Base-by-base conservation (phyloP, 2,113 vertebrate species). In the Mirza zaza region DNA sequence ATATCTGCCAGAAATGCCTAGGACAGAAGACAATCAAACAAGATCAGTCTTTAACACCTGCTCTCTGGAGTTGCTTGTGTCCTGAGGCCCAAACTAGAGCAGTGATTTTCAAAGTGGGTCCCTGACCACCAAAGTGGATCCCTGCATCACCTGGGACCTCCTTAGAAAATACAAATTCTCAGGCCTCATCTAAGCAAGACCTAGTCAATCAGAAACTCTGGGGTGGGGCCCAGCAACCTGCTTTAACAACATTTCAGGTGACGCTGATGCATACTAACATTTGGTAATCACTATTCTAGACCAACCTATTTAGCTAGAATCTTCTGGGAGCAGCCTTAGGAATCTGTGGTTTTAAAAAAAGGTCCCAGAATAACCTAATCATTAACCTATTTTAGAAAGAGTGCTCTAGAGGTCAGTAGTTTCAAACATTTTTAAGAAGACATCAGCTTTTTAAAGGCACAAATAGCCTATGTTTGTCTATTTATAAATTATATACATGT, bases 301-400 rank as follows among this genome's bases (percentile, higher is more conserved):
- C 23, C 2, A 3, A 87, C 82, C 89, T 89, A 92, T 85, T 96
- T 87, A 94, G 90, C 71, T 55, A 88, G 76, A 86, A 83, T 88
- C 85, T 91, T 95, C 65, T 90, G 90, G 87, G 70, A 94, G 48
- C 75, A 75, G 61, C 36, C 48, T 18, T 13, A 23, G 71, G 36
- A 95, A 95, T 52, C 23, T 4, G 13, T 39, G 25, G 27, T 29
- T 87, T 88, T 57, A 20, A 88, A 79, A 48, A 88, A 91, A 59
- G 67, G 39, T 75, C 88, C 82, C 88, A 89, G 91, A 97, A 85
- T 92, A 94, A 96, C 84, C 57, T 79, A 92, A 94, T 95, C 80
- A 87, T 17, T 96, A 93, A 77, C 94, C 88, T 83, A 92, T 55
- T 96, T 96, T 95, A 82, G 75, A 94, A 89, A 87, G 23, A 77